A percentile compares a stretch with the other conserved stretches of the same genome.
Conservation (phyloP, 2,888 invertebrate genomes). For the Phorcus lineatus region DNA sequence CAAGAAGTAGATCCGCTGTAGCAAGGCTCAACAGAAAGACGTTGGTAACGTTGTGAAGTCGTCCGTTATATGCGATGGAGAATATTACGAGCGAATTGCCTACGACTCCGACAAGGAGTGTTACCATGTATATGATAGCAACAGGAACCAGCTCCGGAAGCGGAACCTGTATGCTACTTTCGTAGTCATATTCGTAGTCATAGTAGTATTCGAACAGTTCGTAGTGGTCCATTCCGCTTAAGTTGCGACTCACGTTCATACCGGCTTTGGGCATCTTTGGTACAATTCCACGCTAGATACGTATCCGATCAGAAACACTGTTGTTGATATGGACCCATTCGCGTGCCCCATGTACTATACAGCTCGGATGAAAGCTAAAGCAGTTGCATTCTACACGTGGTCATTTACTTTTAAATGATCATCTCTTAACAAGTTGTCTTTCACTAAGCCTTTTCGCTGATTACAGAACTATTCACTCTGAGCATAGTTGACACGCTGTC, state of each 20-base stretch:
- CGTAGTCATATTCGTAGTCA: constrained; percentile 76
- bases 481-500: too few relatives aligned
- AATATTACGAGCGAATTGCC: constrained; percentile 80
- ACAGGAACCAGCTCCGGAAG: constrained; percentile 80
- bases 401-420: too few relatives aligned
- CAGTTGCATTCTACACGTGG: too few relatives aligned
- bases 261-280: too few relatives aligned
- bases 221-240: constrained; percentile 18
- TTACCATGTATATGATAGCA: constrained; percentile 79
- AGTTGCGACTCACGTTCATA: not conserved
- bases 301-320: too few relatives aligned
- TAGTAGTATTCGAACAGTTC: constrained; percentile 24
- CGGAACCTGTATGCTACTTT: constrained; percentile 74
- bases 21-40: constrained; percentile 83
- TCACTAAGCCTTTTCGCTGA: too few relatives aligned
- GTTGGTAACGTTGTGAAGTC: constrained; percentile 81
- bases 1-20: constrained; percentile 82
- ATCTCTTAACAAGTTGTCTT: too few relatives aligned
- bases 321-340: too few relatives aligned
- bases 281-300: too few relatives aligned
- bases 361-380: too few relatives aligned
- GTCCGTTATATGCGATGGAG: constrained; percentile 78
- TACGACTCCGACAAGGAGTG: constrained; percentile 80
- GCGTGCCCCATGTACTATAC: too few relatives aligned
- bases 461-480: too few relatives aligned